Conservation (phyloP, 2,888 invertebrate species). For the Netelia melanura region DNA sequence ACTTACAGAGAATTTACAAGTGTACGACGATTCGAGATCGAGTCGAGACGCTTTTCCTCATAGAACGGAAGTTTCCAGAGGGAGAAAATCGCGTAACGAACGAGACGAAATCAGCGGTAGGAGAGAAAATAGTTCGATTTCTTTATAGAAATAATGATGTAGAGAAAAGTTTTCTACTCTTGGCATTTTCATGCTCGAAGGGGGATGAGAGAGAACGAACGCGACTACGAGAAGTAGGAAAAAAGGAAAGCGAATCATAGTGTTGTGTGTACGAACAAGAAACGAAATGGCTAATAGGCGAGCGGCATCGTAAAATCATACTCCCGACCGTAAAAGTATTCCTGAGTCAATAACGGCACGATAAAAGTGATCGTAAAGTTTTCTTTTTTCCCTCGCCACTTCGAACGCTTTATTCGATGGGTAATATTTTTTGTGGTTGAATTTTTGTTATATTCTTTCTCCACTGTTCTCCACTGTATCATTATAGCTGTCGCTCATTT, state of each 20-base stretch:
- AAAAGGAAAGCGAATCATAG: slow-evolving; percentile 27
- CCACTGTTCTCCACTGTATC: slow-evolving; percentile 2
- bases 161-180: slow-evolving; percentile 35
- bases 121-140: slow-evolving; percentile 42
- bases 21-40: neutral
- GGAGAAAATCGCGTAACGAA: slow-evolving; percentile 31
- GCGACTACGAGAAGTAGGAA: slow-evolving; percentile 6
- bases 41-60: slow-evolving; percentile 3
- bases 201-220: neutral
- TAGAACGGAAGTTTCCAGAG: slow-evolving; percentile 29
- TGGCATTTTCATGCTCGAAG: slow-evolving; percentile 19
- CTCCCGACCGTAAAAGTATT: slow-evolving; percentile 71
- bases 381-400: slow-evolving; percentile 15
- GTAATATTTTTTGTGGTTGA: slow-evolving; percentile 57
- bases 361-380: slow-evolving; percentile 74
- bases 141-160: slow-evolving; percentile 57
- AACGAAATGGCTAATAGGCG: slow-evolving; percentile 71
- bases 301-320: slow-evolving; percentile 74
- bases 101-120: neutral
- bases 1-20: slow-evolving; percentile 8
- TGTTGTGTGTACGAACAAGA: slow-evolving; percentile 54
- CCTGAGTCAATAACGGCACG: slow-evolving; percentile 73
- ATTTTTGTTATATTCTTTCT: slow-evolving; percentile 33
- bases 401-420: slow-evolving; percentile 53
- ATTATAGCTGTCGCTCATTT: neutral